These are phyloP conservation scores for Hoplodrina ambigua DNA, from an alignment of 2,888 invertebrate species.

Conservation along the genomic window DNA sequence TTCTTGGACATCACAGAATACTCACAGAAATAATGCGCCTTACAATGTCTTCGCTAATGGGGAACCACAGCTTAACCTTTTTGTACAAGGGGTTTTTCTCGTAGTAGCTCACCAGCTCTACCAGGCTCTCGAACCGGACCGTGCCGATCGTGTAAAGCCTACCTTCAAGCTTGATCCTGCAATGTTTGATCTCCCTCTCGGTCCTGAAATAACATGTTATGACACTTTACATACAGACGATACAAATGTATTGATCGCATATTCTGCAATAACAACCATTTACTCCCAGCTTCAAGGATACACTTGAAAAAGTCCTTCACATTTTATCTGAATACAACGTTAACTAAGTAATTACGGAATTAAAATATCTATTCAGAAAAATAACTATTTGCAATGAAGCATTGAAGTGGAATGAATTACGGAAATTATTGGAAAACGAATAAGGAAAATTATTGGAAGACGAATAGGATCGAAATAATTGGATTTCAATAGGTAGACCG, in stretches of 20 bases:
- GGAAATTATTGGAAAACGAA: background rate
- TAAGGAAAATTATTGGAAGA: background rate
- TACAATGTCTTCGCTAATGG: slow-evolving; percentile 94
- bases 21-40: slow-evolving; percentile 92
- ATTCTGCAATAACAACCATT: background rate
- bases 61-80: slow-evolving; percentile 96
- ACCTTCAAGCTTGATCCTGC: slow-evolving; percentile 98
- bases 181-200: slow-evolving; percentile 98
- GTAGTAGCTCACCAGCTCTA: slow-evolving; percentile 97
- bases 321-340: background rate
- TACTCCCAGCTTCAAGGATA: too few relatives aligned
- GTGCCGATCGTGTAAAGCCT: slow-evolving; percentile 97
- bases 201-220: slow-evolving; percentile 90
- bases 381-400: background rate
- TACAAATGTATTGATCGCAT: background rate
- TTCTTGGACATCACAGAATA: slow-evolving; percentile 48
- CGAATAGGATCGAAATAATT: background rate
- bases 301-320: background rate
- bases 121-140: slow-evolving; percentile 98
- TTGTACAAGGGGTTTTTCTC: slow-evolving; percentile 97
- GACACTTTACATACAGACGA: background rate
- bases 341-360: background rate
- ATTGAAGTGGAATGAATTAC: background rate
- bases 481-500: too few relatives aligned
- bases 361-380: background rate